Percentiles rank a stretch among this genome's conserved stretches.
phyloP scores from a whole-genome alignment of 2,797 vertebrate genomes.

The Acomys russatus region DNA sequence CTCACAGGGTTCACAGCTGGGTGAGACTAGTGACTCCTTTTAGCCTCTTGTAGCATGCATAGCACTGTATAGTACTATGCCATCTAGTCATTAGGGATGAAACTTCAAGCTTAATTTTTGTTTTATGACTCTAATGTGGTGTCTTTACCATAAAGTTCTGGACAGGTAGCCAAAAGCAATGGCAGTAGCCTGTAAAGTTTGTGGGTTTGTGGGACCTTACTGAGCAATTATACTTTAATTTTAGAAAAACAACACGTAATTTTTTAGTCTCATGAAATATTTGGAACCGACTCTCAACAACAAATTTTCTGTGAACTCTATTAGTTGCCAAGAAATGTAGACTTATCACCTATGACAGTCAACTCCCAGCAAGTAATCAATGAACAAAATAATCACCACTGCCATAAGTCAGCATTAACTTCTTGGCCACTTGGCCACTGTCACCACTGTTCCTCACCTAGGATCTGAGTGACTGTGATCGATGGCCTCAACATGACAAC shows the following conservation, averaged over 20 bases:
- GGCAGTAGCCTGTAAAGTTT: not conserved
- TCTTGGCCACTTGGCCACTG: not conserved
- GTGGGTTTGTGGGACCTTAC: not conserved
- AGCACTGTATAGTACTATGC: no score
- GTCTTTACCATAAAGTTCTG: not conserved
- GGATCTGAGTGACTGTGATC: not conserved
- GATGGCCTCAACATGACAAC: not conserved
- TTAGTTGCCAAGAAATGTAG: not conserved
- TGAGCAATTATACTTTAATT: not conserved
- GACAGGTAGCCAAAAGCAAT: not conserved
- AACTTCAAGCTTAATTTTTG: not conserved
- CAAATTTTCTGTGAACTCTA: not conserved
- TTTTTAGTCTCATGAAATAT: slow-evolving; percentile 18
- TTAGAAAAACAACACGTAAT: not conserved
- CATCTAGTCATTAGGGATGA: not conserved
- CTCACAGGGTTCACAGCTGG: not conserved
- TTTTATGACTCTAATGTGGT: not conserved
- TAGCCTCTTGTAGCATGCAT: not conserved
- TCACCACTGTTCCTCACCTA: not conserved
- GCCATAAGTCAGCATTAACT: not conserved
- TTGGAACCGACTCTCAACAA: not conserved
- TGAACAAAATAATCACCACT: not conserved
- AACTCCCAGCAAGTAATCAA: not conserved
- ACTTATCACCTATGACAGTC: not conserved
- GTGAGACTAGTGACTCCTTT: not conserved